These are phyloP conservation scores for Hiodon alosoides DNA, from an alignment of 2,113 vertebrate genomes.

Conservation along the genomic window DNA sequence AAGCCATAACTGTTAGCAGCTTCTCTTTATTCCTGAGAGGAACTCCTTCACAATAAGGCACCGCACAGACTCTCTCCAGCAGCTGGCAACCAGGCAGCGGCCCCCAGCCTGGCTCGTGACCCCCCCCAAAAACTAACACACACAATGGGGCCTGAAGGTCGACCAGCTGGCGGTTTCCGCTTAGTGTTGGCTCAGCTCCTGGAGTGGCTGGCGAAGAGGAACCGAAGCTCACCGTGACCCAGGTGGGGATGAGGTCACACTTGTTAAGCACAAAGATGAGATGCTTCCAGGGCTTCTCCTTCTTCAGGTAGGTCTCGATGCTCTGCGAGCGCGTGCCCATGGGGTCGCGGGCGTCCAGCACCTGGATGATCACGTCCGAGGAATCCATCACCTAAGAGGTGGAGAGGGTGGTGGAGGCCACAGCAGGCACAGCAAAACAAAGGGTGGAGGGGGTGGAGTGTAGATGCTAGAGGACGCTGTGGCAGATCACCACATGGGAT, in stretches of 20 bases:
- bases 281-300: constrained; percentile 95
- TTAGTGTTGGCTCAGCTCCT: too few relatives aligned
- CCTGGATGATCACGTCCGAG: constrained; percentile 95
- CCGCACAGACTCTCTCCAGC: neutral
- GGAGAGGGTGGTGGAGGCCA: neutral
- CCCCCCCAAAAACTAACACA: neutral
- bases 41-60: constrained; percentile 2
- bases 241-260: constrained; percentile 93
- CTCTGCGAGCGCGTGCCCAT: constrained; percentile 87
- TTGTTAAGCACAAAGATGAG: constrained; percentile 97
- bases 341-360: constrained; percentile 93
- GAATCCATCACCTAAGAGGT: constrained; percentile 85
- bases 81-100: neutral
- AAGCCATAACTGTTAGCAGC: too few relatives aligned
- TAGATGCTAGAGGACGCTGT: neutral
- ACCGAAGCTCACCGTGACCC: constrained; percentile 78
- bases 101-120: neutral
- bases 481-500: neutral
- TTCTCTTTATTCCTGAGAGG: neutral
- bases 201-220: too few relatives aligned
- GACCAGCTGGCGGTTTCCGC: too few relatives aligned
- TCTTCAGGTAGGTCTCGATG: constrained; percentile 89
- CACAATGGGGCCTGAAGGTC: too few relatives aligned
- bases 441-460: too few relatives aligned
- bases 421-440: neutral